Conservation (phyloP, 2,888 invertebrate species). For the Odontothrips loti region DNA sequence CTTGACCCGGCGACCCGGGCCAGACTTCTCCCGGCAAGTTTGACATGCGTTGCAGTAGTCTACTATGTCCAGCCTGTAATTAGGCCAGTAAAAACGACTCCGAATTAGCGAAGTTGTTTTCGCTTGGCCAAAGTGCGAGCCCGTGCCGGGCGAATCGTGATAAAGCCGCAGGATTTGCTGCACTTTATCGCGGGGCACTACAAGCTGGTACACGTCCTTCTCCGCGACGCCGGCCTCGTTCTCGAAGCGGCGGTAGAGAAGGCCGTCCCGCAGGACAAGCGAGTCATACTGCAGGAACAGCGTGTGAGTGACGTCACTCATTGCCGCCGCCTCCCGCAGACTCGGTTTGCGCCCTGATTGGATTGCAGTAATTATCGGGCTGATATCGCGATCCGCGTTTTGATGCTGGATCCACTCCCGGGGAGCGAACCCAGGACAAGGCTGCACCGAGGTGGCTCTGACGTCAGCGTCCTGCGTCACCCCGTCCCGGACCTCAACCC, state of each 20-base stretch:
- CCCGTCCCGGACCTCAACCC: not conserved
- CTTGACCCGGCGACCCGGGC: not conserved
- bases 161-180: not conserved
- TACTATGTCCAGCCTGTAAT: not conserved
- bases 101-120: not conserved
- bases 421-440: not conserved
- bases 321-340: not conserved
- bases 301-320: not conserved
- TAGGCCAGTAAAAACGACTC: not conserved
- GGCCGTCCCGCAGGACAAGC: not conserved
- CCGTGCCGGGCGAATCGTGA: not conserved
- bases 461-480: not conserved
- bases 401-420: not conserved
- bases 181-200: not conserved
- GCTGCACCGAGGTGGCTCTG: not conserved
- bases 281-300: conserved; percentile 13
- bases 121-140: not conserved
- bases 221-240: not conserved
- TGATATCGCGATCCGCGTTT: not conserved
- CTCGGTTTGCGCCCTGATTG: not conserved
- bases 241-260: conserved; percentile 11
- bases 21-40: not conserved
- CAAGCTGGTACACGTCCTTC: not conserved
- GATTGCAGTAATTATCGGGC: not conserved
- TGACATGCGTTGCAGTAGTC: not conserved